Base-by-base conservation (phyloP, 2,888 invertebrate genomes). In the Cheilosia urbana region DNA sequence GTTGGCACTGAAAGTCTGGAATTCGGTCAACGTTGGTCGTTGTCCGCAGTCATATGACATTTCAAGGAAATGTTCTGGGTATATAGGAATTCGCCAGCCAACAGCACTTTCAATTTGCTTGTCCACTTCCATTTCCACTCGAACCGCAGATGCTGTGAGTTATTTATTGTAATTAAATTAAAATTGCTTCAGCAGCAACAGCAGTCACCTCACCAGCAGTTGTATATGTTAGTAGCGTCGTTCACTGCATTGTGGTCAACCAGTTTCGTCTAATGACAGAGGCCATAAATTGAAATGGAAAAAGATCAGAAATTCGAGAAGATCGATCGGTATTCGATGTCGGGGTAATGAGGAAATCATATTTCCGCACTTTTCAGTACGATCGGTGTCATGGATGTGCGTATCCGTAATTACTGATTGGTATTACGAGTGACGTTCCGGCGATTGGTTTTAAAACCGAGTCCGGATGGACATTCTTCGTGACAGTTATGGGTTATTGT, bases 291-390 rank as follows among this genome's bases (percentile, higher is more conserved):
- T 81, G 81, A 81, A 85, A 77, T 72, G 42, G 81, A 85, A 79
- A 72, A 72, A 34, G 72, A 72, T 72, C 71, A 65, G 79, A 72
- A 81, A 85, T 71, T 68, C 17, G 76, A 85, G 81, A 81, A 62
- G 85, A 77, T 81, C 81, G 81, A 85, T 81, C 71, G 81, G 81
- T 57, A 81, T 85, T 85, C 62, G 80, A 57, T 85, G 78, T 69
- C 76, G 53, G 30, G 51, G 62, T 65, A 85, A 81, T 85, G 81
- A 81, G 85, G 85, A 85, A 85, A 81, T 81, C 68, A 77, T 81
- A 85, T 85, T 81, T 85, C 85, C 85, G 85, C 81, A 85, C 81
- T 85, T 65, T 81, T 71, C 13, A 63, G 55, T 63, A 51, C 47
- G 83, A 57, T 40, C 71, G 71, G 34, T 19, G 7, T 42, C 19